Percentiles rank a stretch among this genome's conserved stretches.
Evolutionary conservation across 2,113 vertebrate genomes (phyloP).

Genomic region (Laticauda laticaudata): DNA sequence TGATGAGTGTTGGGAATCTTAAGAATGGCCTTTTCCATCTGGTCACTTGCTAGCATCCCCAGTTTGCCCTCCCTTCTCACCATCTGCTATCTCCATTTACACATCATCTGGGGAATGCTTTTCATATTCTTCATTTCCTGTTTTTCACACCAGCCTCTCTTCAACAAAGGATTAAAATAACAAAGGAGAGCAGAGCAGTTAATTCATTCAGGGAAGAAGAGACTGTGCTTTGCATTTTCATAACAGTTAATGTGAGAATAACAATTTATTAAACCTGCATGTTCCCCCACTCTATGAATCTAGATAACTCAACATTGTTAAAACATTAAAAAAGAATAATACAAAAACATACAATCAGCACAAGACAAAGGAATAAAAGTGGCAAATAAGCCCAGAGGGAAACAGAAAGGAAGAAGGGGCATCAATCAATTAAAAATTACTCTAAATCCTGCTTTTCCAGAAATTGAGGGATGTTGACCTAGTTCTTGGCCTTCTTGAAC

Average conservation of each 20-base stretch:
- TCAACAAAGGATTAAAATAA: not conserved
- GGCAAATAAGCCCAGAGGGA: not conserved
- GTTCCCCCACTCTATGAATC: not conserved
- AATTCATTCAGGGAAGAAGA: not conserved
- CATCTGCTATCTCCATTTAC: not conserved
- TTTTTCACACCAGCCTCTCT: not conserved
- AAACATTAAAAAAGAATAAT: not conserved
- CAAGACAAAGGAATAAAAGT: not conserved
- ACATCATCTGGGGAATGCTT: not conserved
- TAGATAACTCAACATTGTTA: not conserved
- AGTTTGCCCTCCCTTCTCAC: not conserved
- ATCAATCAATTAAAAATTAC: not conserved
- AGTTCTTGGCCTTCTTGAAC: not conserved
- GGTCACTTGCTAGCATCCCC: not conserved
- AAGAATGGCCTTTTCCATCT: not conserved
- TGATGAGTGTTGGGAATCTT: not conserved
- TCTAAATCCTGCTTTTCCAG: not conserved
- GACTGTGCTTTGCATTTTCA: not conserved
- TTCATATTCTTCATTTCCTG: not conserved
- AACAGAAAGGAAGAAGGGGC: not conserved
- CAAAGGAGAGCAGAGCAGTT: not conserved
- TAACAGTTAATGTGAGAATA: not conserved
- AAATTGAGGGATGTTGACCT: not conserved
- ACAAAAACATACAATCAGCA: not conserved
- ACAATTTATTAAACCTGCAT: not conserved